Evolutionary conservation across 2,113 vertebrate genomes (phyloP).

Genomic region (Chloropsis hardwickii): DNA sequence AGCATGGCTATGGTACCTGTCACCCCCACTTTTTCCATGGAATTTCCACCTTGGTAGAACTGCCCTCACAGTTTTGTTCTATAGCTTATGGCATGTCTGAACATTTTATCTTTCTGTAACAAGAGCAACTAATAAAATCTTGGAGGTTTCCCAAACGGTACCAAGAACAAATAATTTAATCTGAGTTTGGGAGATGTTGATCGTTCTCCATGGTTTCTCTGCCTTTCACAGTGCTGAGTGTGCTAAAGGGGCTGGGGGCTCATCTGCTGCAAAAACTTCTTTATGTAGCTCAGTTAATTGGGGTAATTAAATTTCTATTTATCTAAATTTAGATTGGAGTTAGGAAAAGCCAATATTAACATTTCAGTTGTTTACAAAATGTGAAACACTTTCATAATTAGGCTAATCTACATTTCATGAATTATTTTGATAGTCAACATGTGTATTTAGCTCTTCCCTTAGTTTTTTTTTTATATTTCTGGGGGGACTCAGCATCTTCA

Average conservation of each 20-base stretch:
- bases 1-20: not conserved
- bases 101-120: slow-evolving; percentile 60
- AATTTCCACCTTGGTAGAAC: not conserved
- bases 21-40: not conserved
- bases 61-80: slow-evolving; percentile 44
- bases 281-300: not conserved
- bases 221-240: accelerated
- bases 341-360: not conserved
- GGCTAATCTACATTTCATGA: not conserved
- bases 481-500: accelerated
- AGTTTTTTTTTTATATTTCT: accelerated
- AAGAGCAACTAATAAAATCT: slow-evolving; percentile 20
- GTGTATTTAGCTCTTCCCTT: not conserved
- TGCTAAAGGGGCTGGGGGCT: not conserved
- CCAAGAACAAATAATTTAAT: not conserved
- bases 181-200: not conserved
- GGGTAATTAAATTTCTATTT: not conserved
- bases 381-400: not conserved
- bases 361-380: not conserved
- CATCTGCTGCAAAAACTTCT: not conserved
- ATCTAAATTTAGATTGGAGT: not conserved
- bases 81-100: slow-evolving; percentile 36
- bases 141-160: slow-evolving; percentile 45
- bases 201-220: not conserved
- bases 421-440: not conserved